Evolutionary conservation across 2,113 vertebrate species (phyloP).

Genomic region (Gallinago jamesoni): DNA sequence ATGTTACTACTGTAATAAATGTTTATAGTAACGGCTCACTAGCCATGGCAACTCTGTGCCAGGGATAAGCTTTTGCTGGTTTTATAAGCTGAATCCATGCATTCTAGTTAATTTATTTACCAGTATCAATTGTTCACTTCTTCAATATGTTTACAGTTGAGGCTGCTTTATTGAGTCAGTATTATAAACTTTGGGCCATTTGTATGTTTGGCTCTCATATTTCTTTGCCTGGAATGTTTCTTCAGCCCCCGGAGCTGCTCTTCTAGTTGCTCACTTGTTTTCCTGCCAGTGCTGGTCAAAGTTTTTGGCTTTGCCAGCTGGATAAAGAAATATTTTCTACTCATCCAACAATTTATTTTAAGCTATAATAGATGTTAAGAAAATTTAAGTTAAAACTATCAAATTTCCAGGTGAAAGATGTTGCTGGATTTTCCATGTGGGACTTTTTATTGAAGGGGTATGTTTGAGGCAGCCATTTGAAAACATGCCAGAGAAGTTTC

Average conservation of each 20-base stretch:
- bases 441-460: background rate
- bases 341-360: background rate
- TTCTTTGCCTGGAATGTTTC: constrained; percentile 24
- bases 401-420: background rate
- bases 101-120: background rate
- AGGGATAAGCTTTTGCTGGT: background rate
- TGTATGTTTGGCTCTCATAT: background rate
- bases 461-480: background rate
- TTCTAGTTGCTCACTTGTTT: constrained; percentile 19
- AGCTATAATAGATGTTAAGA: background rate
- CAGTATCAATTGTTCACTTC: background rate
- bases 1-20: background rate
- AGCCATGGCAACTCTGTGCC: background rate
- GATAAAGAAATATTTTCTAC: background rate
- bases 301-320: constrained; percentile 3
- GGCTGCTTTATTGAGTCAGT: background rate
- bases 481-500: background rate
- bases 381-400: background rate
- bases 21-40: background rate
- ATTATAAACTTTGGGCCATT: background rate
- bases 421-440: background rate
- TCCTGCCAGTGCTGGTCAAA: constrained; percentile 3
- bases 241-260: background rate
- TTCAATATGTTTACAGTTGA: background rate
- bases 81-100: background rate